Conservation (phyloP, 2,797 vertebrate genomes). For the Chloroceryle inda region DNA sequence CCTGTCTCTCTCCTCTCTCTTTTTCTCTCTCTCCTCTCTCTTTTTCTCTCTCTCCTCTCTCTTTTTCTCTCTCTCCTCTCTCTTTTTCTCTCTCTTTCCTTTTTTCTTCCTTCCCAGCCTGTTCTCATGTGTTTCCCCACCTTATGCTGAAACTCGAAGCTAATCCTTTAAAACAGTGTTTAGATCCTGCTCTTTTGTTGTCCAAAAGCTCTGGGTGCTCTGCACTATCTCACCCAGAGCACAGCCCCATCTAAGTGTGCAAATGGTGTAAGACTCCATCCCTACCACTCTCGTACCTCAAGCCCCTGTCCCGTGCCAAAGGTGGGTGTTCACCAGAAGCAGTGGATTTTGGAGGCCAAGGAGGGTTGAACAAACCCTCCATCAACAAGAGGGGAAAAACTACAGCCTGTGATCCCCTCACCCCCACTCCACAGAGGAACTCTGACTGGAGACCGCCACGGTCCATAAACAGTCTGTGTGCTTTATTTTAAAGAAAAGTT, state of each 20-base stretch:
- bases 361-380: background rate
- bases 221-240: background rate
- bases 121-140: background rate
- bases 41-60: too few species aligned
- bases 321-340: background rate
- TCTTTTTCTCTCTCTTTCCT: too few species aligned
- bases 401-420: background rate
- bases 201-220: background rate
- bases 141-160: background rate
- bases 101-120: background rate
- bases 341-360: background rate
- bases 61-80: too few species aligned
- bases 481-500: conserved; percentile 14
- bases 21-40: too few species aligned
- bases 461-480: background rate
- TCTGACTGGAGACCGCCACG: background rate
- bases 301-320: accelerated
- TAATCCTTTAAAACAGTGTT: background rate
- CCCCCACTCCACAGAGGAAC: background rate
- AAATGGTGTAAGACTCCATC: background rate
- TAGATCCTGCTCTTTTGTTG: background rate
- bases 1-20: background rate
- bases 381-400: background rate
- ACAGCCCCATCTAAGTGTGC: background rate
- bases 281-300: accelerated